Evolutionary conservation across 2,113 vertebrate genomes (phyloP), one percentile per base, ranked within the genome.

Genomic region (Tiliqua scincoides): DNA sequence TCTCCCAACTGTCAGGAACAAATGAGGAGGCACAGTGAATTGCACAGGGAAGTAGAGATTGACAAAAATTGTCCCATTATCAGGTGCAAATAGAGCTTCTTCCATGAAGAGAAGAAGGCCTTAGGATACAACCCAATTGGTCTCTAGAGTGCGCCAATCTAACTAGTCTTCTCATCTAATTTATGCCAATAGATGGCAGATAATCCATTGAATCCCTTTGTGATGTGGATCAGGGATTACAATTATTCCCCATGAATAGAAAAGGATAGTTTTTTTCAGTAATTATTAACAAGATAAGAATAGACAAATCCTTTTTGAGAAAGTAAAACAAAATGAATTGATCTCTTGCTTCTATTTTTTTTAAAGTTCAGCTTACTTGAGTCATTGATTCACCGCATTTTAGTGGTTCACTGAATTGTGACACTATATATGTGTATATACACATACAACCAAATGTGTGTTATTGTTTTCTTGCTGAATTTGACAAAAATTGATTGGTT

Each of bases 401-500:
- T 78, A 86, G 86, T 11, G 87, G 91, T 92, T 91, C 88, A 90
- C 21, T 91, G 86, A 90, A 27, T 70, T 91, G 61, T 85, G 81
- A 92, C 84, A 91, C 89, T 84, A 93, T 87, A 7, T 84, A 89
- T 88, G 65, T 79, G 30, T 17, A 88, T 85, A 89, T 88, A 71
- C 76, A 43, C 12, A 87, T 61, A 35, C 54, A 61, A 40, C 14
- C 27, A 73, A 40, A 68, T 40, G 48, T 75, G 92, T 91, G 87
- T 43, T 77, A 35, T 17, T 0, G 0, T 91, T 68, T 48, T 21
- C 35, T 73, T n/a, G 67, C 90, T 90, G 73, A 93, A 91, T 93
- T 89, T 92, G 83, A 92, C 88, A 85, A 88, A n/a, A 90, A 88
- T 78, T 48, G 73, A 76, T 81, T 94, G 54, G 30, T 94, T 92